These are phyloP conservation scores for Symphodus melops DNA, from an alignment of 2,113 vertebrate genomes.

Conservation along the genomic window DNA sequence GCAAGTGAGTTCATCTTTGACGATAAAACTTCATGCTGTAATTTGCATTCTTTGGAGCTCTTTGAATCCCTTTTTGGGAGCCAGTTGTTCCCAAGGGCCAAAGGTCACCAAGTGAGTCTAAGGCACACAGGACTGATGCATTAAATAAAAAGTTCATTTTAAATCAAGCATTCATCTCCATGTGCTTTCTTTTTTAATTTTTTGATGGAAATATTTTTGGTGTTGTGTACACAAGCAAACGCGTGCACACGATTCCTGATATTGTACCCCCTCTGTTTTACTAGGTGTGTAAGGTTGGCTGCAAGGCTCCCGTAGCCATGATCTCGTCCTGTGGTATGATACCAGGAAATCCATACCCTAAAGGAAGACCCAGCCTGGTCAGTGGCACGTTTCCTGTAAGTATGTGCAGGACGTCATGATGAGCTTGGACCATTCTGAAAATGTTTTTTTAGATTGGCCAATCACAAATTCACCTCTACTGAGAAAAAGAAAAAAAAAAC, in stretches of 20 bases:
- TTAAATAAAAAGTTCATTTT: too few species aligned
- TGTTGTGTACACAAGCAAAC: not conserved
- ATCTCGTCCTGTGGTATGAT: constrained; percentile 98
- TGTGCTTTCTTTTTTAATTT: not conserved
- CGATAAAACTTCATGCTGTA: not conserved
- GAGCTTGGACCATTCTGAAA: not conserved
- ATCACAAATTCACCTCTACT: too few species aligned
- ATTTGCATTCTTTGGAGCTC: not conserved
- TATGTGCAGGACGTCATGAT: not conserved
- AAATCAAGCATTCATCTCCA: too few species aligned
- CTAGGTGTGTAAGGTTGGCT: constrained; percentile 95
- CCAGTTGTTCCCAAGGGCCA: not conserved
- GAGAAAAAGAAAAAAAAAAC: not conserved
- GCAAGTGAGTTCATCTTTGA: constrained; percentile 82
- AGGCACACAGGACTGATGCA: too few species aligned
- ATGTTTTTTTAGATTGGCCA: not conserved
- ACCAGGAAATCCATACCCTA: constrained; percentile 97
- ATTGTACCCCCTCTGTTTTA: constrained; percentile 8
- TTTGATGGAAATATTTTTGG: not conserved
- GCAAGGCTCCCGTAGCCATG: constrained; percentile 98
- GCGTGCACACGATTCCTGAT: not conserved
- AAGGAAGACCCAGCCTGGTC: constrained; percentile 95
- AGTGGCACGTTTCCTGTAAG: constrained; percentile 96
- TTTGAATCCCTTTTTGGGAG: not conserved
- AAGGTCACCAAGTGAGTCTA: not conserved